phyloP scores from a whole-genome alignment of 2,113 vertebrate species.

The Melospiza georgiana region DNA sequence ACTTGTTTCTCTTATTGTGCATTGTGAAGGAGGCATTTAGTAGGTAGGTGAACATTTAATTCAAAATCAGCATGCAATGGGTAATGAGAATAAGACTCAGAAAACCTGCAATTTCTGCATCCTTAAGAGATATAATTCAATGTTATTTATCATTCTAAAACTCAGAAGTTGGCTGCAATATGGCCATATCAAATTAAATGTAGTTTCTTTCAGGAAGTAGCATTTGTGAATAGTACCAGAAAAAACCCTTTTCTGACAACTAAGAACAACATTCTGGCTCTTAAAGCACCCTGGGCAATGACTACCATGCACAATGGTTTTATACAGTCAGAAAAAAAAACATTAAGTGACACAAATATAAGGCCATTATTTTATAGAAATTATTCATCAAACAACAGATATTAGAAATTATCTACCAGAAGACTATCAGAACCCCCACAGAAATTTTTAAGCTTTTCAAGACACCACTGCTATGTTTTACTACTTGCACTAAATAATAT shows the following conservation, averaged over 20 bases:
- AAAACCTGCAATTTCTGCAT: background rate
- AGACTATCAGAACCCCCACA: background rate
- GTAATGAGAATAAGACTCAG: background rate
- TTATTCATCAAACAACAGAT: background rate
- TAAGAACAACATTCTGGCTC: background rate
- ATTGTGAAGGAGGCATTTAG: background rate
- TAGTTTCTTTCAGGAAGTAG: background rate
- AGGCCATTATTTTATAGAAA: background rate
- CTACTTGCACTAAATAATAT: background rate
- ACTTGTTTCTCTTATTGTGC: background rate
- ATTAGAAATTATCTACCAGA: background rate
- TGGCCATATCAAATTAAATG: background rate
- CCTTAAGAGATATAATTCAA: background rate
- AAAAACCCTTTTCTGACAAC: background rate
- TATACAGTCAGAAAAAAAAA: background rate
- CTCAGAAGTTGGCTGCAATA: background rate
- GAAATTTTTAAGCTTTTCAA: background rate
- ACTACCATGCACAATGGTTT: background rate
- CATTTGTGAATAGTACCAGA: background rate
- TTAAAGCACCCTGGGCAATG: background rate
- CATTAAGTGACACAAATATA: background rate
- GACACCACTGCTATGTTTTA: background rate
- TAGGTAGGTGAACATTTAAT: background rate
- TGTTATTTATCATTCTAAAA: background rate
- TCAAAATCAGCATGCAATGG: background rate